Evolutionary conservation across 2,113 vertebrate species (phyloP).

Genomic region (Lycocorax pyrrhopterus): DNA sequence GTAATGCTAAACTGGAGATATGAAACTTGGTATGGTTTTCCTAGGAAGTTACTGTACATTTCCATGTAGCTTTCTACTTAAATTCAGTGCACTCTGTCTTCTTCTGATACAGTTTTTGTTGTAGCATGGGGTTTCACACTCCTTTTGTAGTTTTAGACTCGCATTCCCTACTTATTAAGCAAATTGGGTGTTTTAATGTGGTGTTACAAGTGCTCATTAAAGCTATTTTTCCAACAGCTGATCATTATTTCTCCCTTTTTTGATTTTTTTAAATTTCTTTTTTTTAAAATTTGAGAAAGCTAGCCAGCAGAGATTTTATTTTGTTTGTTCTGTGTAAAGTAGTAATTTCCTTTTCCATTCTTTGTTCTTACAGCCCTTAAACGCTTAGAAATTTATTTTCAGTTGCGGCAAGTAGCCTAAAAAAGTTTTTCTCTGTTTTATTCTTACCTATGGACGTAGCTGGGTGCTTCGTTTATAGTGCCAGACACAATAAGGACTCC

Average conservation of each 20-base stretch:
- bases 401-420: background rate
- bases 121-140: background rate
- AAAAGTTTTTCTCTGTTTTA: background rate
- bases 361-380: conserved; percentile 15
- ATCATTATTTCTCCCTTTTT: conserved; percentile 50
- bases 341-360: conserved; percentile 3
- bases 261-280: background rate
- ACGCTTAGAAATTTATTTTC: background rate
- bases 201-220: conserved; percentile 59
- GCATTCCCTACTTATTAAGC: conserved; percentile 52
- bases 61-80: background rate
- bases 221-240: conserved; percentile 62
- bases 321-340: conserved; percentile 34
- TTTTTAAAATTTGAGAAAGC: background rate
- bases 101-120: conserved; percentile 5
- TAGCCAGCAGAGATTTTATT: conserved; percentile 42
- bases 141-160: conserved; percentile 49
- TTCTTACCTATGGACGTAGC: conserved; percentile 7
- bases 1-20: background rate
- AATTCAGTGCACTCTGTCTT: background rate
- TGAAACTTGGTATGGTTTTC: background rate
- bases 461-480: background rate
- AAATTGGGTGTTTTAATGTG: conserved; percentile 54
- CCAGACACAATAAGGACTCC: background rate
- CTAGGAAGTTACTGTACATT: background rate